Percentiles rank a stretch among this genome's conserved stretches.
Evolutionary conservation across 37 sponge, comb jelly and placozoan species (phyloP).

Genomic region (Halichondria panicea): DNA sequence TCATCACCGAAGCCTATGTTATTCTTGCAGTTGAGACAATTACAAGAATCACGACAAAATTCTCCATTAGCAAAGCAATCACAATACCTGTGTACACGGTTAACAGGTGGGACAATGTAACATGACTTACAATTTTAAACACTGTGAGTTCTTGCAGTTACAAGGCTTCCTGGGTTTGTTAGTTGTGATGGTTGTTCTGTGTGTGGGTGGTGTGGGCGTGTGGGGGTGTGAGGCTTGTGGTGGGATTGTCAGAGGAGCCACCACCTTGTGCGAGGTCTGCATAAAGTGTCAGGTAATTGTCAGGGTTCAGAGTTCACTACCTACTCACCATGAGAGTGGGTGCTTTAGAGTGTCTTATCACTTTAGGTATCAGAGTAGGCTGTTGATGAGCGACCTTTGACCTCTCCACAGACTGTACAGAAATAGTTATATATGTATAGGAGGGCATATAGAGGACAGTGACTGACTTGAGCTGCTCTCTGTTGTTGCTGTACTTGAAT

Average conservation of each 20-base stretch:
- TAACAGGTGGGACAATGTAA: background rate
- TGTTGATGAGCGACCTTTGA: too few relatives aligned
- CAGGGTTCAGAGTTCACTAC: background rate
- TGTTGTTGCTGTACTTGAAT: slow-evolving; percentile 10
- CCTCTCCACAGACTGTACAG: background rate
- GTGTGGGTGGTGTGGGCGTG: background rate
- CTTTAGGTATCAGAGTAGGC: background rate
- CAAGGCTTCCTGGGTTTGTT: slow-evolving; percentile 92
- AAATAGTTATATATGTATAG: background rate
- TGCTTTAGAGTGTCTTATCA: background rate
- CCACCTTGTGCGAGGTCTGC: background rate
- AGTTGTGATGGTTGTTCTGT: slow-evolving; percentile 27
- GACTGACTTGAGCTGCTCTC: too few relatives aligned
- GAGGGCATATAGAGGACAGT: background rate
- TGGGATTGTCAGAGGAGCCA: background rate
- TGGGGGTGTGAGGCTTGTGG: background rate
- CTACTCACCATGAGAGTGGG: too few relatives aligned
- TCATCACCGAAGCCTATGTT: slow-evolving; percentile 85
- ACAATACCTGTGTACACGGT: slow-evolving; percentile 69
- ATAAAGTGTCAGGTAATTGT: background rate
- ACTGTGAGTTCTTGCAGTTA: slow-evolving; percentile 94
- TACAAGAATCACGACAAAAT: slow-evolving; percentile 87
- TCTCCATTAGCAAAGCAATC: slow-evolving; percentile 99
- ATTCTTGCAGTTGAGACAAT: slow-evolving; percentile 94
- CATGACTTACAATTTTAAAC: slow-evolving; percentile 89